These are phyloP conservation scores for Crotophaga sulcirostris DNA, from an alignment of 2,113 vertebrate genomes.

Conservation along the genomic window DNA sequence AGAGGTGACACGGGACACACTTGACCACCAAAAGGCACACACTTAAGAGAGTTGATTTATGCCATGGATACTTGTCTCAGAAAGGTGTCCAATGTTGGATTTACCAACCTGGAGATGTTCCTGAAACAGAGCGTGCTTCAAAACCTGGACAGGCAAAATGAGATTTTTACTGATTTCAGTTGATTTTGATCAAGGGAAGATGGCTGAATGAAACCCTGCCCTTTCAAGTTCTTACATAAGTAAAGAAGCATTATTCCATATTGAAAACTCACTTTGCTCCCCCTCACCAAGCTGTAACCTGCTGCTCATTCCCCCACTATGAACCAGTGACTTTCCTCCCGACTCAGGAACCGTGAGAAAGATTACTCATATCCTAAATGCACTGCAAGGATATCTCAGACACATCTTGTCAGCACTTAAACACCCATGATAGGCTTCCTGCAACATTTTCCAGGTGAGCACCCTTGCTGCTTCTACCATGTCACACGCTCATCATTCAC, in stretches of 20 bases:
- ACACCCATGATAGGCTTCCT: constrained; percentile 50
- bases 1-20: not conserved
- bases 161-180: not conserved
- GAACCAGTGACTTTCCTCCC: not conserved
- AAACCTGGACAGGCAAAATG: not conserved
- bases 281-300: not conserved
- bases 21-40: not conserved
- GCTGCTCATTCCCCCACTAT: not conserved
- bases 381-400: constrained; percentile 34
- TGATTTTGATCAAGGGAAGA: not conserved
- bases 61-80: not conserved
- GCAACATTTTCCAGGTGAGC: constrained; percentile 77
- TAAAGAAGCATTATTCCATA: not conserved
- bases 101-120: not conserved
- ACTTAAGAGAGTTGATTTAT: not conserved
- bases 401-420: constrained; percentile 71
- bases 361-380: constrained; percentile 42
- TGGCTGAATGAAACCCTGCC: not conserved
- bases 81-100: not conserved
- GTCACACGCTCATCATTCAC: constrained; percentile 45
- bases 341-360: not conserved
- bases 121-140: not conserved
- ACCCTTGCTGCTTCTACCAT: constrained; percentile 1
- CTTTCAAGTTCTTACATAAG: not conserved
- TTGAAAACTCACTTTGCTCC: not conserved